Evolutionary conservation across 2,113 vertebrate genomes (phyloP).

Genomic region (Triplophysa rosa): DNA sequence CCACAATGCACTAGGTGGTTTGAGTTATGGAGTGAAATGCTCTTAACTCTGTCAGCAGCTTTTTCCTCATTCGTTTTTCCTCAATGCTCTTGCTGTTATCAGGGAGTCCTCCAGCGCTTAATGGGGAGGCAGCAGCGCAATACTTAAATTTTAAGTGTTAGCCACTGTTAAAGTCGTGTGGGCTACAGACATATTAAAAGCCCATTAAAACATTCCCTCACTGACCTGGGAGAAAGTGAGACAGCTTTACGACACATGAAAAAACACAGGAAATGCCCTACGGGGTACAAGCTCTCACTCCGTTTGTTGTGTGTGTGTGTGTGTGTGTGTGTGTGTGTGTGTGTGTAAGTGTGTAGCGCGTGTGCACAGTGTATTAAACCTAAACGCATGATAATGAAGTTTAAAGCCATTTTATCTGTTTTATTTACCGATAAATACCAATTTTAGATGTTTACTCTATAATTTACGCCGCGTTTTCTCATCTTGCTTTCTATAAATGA

Average conservation of each 20-base stretch:
- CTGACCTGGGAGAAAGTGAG: constrained; percentile 38
- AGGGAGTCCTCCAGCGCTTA: constrained; percentile 4
- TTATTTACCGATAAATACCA: background rate
- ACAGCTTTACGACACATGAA: constrained; percentile 50
- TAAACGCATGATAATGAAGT: background rate
- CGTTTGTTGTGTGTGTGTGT: constrained; percentile 40
- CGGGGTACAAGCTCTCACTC: constrained; percentile 56
- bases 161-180: constrained; percentile 2
- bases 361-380: background rate
- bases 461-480: too few species aligned
- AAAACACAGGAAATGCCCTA: constrained; percentile 61
- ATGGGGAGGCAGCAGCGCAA: background rate
- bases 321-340: constrained; percentile 34
- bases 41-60: constrained; percentile 10
- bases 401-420: background rate
- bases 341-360: constrained; percentile 18
- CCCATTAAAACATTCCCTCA: constrained; percentile 35
- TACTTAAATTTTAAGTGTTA: background rate
- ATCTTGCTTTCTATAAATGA: too few species aligned
- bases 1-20: background rate
- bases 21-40: constrained; percentile 7
- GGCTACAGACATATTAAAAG: constrained; percentile 43
- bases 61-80: constrained; percentile 3
- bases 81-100: background rate
- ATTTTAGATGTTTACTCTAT: too few species aligned